Evolutionary conservation across 2,797 vertebrate species (phyloP), one percentile per base, ranked within the genome.

Genomic region (Phoebastria nigripes): DNA sequence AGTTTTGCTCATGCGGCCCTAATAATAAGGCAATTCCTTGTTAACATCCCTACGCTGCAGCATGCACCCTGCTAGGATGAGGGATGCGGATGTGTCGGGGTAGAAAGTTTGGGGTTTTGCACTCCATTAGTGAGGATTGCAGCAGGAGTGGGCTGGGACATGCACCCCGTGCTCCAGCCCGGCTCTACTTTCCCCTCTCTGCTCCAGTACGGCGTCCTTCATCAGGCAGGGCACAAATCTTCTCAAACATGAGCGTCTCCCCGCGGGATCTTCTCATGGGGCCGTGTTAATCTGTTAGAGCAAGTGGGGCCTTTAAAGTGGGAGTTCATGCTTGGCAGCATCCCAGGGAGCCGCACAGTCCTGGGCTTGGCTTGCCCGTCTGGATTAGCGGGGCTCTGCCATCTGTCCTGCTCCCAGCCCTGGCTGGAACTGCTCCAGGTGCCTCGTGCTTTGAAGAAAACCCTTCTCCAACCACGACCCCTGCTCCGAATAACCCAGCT

Each of bases 391-490:
- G 76, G 91, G 93, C 91, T 93, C 89, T 94, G 82, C 96, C 94
- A 81, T 96, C 91, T 96, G 91, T 94, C 84, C 94, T 59, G 82
- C 67, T 80, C 71, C 47, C 87, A 62, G 66, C n/a, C 44, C 66
- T 3, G 42, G 29, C 91, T 95, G 95, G 89, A 95, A 15, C 63
- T 19, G 91, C 93, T 95, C 91, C 93, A 89, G 89, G 37, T 7
- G 10, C 87, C 74, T 73, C 8, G 0, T 2, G 17, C 95, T 91
- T 94, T 80, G 89, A 89, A 82, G 93, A 82, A 91, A 95, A 58
- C 83, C 79, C 59, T 93, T 79, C 55, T 71, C 59, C 3, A 0
- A 3, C 21, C 3, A 0, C 12, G 21, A 37, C 46, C 78, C 74
- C 51, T 55, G 47, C 22, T 66, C 51, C 22, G 12, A 66, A 63